Evolutionary conservation across 2,113 vertebrate species (phyloP).

Genomic region (Motacilla tschutschensis): DNA sequence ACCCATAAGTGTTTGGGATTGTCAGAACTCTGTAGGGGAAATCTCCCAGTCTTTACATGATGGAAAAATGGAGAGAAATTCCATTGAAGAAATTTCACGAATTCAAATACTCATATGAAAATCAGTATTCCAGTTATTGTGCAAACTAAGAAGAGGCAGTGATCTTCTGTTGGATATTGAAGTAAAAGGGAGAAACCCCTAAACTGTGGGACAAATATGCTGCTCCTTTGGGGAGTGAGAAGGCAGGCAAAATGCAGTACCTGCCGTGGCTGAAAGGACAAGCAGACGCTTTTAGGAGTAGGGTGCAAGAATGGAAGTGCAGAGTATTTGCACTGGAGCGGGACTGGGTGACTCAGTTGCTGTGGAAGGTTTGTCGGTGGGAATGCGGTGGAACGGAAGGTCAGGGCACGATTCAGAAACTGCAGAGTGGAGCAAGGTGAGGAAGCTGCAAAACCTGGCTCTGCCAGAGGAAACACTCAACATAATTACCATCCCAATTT

Average conservation of each 20-base stretch:
- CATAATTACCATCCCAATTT: not conserved
- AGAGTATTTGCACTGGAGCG: not conserved
- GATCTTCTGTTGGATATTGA: not conserved
- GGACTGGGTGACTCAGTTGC: not conserved
- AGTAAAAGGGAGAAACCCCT: not conserved
- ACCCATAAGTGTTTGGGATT: not conserved
- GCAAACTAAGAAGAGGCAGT: not conserved
- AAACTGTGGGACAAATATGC: rapidly evolving
- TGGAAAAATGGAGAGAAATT: not conserved
- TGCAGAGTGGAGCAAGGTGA: not conserved
- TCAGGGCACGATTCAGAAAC: not conserved
- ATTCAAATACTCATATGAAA: not conserved
- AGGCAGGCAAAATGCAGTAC: not conserved
- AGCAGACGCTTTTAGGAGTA: not conserved
- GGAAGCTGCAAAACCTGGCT: not conserved
- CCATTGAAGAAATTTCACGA: not conserved
- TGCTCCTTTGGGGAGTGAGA: not conserved
- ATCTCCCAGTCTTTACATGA: not conserved
- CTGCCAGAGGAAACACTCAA: slow-evolving; percentile 14
- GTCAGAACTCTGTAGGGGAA: not conserved
- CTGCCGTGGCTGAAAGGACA: not conserved
- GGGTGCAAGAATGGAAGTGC: not conserved
- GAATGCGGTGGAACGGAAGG: not conserved
- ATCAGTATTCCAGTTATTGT: not conserved
- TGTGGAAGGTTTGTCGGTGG: not conserved